phyloP scores from a whole-genome alignment of 2,797 vertebrate species.

The Danio jaintianensis region DNA sequence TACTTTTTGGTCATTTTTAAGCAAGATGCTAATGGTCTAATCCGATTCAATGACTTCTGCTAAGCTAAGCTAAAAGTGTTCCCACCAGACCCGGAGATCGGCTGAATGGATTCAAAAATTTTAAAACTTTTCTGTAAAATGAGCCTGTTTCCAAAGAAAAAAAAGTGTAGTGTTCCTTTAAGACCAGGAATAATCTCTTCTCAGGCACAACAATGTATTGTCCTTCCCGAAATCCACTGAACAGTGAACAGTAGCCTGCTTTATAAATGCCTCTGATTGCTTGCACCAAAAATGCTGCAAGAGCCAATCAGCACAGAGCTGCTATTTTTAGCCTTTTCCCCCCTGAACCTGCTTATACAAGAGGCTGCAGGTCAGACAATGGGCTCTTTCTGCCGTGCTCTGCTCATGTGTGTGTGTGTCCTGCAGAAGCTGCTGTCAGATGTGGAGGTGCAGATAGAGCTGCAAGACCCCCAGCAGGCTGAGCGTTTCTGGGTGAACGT shows the following conservation, averaged over 20 bases:
- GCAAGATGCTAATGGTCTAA: too few relatives aligned
- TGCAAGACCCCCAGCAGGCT: conserved; percentile 84
- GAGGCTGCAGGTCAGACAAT: conserved; percentile 31
- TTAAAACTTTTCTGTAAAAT: too few relatives aligned
- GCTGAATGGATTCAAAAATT: too few relatives aligned
- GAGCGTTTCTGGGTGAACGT: conserved; percentile 88
- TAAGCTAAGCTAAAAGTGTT: too few relatives aligned
- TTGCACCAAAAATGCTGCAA: conserved; percentile 65
- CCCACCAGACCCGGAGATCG: too few relatives aligned
- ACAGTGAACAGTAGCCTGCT: conserved; percentile 72
- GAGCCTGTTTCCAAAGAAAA: too few relatives aligned
- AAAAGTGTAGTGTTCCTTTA: background rate
- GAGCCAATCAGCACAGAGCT: conserved; percentile 73
- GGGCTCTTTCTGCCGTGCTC: conserved; percentile 31
- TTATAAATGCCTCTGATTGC: conserved; percentile 73
- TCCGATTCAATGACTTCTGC: too few relatives aligned
- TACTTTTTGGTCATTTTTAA: too few relatives aligned
- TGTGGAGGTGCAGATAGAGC: conserved; percentile 88
- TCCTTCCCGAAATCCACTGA: conserved; percentile 73
- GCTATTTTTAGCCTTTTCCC: conserved; percentile 76
- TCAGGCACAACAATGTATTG: conserved; percentile 78
- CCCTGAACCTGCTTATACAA: conserved; percentile 40
- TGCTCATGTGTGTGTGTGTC: background rate
- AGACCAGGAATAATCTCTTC: conserved; percentile 66
- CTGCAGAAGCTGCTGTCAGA: conserved; percentile 93